phyloP scores from a whole-genome alignment of 1,140 invertebrate species.

The Potamilus streckersoni region DNA sequence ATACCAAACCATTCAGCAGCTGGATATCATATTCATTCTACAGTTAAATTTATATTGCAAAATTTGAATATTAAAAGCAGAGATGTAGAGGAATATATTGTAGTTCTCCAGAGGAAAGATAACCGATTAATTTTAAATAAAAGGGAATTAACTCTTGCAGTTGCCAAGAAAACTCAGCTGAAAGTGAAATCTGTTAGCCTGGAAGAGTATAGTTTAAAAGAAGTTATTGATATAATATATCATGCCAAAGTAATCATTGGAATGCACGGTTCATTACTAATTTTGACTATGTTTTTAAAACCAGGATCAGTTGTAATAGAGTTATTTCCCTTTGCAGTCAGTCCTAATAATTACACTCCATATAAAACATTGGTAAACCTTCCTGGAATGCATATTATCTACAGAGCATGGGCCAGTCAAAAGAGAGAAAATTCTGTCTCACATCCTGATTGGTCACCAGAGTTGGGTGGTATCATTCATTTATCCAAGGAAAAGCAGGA shows the following conservation, averaged over 20 bases:
- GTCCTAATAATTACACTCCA: slow-evolving; percentile 68
- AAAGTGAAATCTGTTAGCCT: slow-evolving; percentile 58
- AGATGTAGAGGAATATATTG: slow-evolving; percentile 37
- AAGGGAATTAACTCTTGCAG: slow-evolving; percentile 56
- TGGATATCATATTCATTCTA: slow-evolving; percentile 36
- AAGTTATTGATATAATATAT: slow-evolving; percentile 62
- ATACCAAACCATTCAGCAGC: slow-evolving; percentile 37
- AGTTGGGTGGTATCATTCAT: slow-evolving; percentile 67
- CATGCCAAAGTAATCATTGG: slow-evolving; percentile 83
- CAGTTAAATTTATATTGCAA: slow-evolving; percentile 33
- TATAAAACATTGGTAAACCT: slow-evolving; percentile 67
- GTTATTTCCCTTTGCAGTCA: slow-evolving; percentile 77
- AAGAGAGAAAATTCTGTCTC: slow-evolving; percentile 58
- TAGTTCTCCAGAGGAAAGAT: slow-evolving; percentile 67
- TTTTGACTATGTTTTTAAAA: slow-evolving; percentile 92
- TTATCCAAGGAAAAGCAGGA: slow-evolving; percentile 58
- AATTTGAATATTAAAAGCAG: slow-evolving; percentile 28
- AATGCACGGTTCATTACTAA: slow-evolving; percentile 96
- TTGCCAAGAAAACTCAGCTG: slow-evolving; percentile 49
- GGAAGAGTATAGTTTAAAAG: slow-evolving; percentile 53
- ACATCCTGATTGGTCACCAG: slow-evolving; percentile 62
- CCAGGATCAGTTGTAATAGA: slow-evolving; percentile 96
- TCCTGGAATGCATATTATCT: slow-evolving; percentile 60
- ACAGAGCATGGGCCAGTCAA: slow-evolving; percentile 68
- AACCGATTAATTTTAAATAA: slow-evolving; percentile 71